Base-by-base conservation (phyloP, 2,113 vertebrate genomes). In the Myotis brandtii region DNA sequence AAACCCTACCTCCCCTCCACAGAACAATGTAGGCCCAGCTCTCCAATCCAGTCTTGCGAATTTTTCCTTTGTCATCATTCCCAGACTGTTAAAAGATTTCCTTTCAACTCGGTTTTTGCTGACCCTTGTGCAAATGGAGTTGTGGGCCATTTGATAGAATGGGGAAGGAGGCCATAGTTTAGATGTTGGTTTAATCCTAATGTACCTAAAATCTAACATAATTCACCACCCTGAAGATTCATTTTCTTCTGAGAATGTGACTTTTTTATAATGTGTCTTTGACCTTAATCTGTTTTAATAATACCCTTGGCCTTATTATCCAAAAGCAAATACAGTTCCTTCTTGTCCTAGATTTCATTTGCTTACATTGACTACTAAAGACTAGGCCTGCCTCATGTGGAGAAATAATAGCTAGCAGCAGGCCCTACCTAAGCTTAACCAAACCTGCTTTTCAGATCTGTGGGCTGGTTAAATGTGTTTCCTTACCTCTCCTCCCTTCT, bases 341-440 rank as follows among this genome's bases (percentile, higher is more conserved):
- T 76, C 43, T 76, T 69, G 48, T 67, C 85, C 76, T 96, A 59
- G 66, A 91, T 93, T 95, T 86, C 80, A 90, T 40, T 75, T 89
- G 56, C 6, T 85, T 34, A 76, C 23, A 66, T 54, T 77, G n/a
- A 83, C 52, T 66, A 12, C 43, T 37, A 67, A 50, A 48, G 81
- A n/a, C 18, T 69, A 25, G 1, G 40, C 40, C 50, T 52, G 18
- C 34, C 59, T 93, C 7, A 9, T 23, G 8, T 52, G 50, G 48
- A 80, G 80, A 89, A 81, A 52, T 34, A 88, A 46, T 30, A 93
- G 54, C 64, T 18, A 90, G 79, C 72, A 85, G 4, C 50, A 59
- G 16, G 37, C 54, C n/a, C 37, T 80, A 69, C 43, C 37, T 40
- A 64, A 10, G 2, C 37, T 23, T 80, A 43, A 30, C 52, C 25